A percentile compares a stretch with the other conserved stretches of the same genome.
phyloP scores from a whole-genome alignment of 1,140 invertebrate species.

The Pogonomyrmex barbatus region DNA sequence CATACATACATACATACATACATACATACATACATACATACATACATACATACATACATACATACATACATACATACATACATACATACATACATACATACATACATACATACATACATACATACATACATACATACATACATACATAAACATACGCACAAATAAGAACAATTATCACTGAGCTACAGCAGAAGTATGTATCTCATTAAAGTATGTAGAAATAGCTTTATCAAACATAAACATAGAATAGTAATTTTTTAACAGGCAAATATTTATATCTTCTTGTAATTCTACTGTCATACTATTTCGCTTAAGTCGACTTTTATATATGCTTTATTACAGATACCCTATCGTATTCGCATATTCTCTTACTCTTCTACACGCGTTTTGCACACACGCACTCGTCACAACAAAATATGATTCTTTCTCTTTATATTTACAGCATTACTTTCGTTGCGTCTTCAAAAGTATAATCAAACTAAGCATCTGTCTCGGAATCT shows the following conservation, averaged over 20 bases:
- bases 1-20: no score
- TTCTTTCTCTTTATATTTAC: constrained; percentile 78
- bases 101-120: no score
- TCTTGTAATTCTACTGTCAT: constrained; percentile 74
- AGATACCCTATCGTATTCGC: constrained; percentile 46
- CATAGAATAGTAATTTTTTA: constrained; percentile 82
- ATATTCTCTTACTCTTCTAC: constrained; percentile 8
- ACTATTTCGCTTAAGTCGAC: constrained; percentile 66
- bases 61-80: no score
- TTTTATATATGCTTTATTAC: constrained; percentile 49
- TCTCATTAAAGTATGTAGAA: constrained; percentile 79
- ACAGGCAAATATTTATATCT: constrained; percentile 82
- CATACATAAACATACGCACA: constrained; percentile 25
- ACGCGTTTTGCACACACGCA: constrained; percentile 65
- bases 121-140: no score
- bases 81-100: no score
- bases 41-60: no score
- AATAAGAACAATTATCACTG: constrained; percentile 68
- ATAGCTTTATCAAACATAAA: constrained; percentile 83
- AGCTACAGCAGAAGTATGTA: constrained; percentile 75
- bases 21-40: no score
- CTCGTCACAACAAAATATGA: constrained; percentile 76
- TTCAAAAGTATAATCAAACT: constrained; percentile 36
- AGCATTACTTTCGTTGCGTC: constrained; percentile 67
- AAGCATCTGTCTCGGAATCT: constrained; percentile 36